Evolutionary conservation across 2,797 vertebrate genomes (phyloP).

Genomic region (Rhodeus uyekii): DNA sequence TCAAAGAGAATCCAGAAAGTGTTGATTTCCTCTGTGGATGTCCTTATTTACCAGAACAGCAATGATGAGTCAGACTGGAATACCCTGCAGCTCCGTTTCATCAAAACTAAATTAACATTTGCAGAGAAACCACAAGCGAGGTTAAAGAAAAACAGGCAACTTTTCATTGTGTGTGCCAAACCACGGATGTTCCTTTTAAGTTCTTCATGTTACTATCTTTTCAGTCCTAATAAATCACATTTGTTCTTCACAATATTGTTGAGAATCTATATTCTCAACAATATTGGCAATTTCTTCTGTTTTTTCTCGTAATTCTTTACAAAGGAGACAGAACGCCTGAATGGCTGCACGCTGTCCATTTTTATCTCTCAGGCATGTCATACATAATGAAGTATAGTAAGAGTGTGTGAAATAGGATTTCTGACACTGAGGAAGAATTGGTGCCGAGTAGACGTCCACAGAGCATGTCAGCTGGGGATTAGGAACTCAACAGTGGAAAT

Average conservation of each 20-base stretch:
- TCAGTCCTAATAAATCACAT: constrained; percentile 3
- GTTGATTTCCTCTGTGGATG: constrained; percentile 58
- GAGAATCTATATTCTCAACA: neutral
- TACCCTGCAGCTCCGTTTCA: constrained; percentile 54
- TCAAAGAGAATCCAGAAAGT: constrained; percentile 62
- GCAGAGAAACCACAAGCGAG: constrained; percentile 27
- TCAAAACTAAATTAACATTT: constrained; percentile 60
- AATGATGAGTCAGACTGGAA: constrained; percentile 51
- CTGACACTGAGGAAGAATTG: constrained; percentile 12
- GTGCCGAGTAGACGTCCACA: constrained; percentile 30
- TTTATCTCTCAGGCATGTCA: constrained; percentile 53
- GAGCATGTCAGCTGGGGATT: constrained; percentile 46
- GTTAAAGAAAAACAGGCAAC: constrained; percentile 27
- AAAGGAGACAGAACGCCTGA: constrained; percentile 55
- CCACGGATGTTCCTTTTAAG: neutral
- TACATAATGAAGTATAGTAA: constrained; percentile 56
- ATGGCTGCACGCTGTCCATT: constrained; percentile 51
- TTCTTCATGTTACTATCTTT: neutral
- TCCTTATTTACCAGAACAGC: constrained; percentile 60
- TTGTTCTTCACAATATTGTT: constrained; percentile 1
- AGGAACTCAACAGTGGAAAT: constrained; percentile 46
- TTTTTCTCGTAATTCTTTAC: constrained; percentile 7
- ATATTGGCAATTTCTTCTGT: constrained; percentile 29
- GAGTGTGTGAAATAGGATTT: constrained; percentile 56
- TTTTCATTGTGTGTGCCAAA: neutral